Conservation (phyloP, 2,888 invertebrate species). For the Yponomeuta cagnagella region DNA sequence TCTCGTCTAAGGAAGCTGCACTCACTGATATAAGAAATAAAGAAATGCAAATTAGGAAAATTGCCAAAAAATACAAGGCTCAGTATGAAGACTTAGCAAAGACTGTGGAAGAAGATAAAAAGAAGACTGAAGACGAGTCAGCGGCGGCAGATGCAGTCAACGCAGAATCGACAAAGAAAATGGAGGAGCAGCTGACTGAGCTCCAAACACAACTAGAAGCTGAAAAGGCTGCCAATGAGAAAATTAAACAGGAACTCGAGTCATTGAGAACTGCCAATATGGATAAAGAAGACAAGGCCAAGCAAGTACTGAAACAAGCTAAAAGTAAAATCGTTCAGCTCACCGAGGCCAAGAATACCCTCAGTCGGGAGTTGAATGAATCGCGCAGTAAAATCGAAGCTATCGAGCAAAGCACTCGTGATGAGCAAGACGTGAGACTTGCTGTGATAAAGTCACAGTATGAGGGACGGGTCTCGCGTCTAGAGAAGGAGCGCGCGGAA, state of each 20-base stretch:
- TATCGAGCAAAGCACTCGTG: conserved; percentile 70
- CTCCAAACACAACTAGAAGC: conserved; percentile 56
- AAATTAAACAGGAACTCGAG: conserved; percentile 80
- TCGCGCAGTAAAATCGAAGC: conserved; percentile 66
- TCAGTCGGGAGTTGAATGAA: conserved; percentile 76
- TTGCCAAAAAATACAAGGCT: conserved; percentile 94
- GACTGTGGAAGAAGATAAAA: conserved; percentile 78
- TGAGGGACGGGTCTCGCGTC: conserved; percentile 79
- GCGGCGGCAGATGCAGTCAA: conserved; percentile 64
- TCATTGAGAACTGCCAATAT: conserved; percentile 68
- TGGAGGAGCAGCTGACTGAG: conserved; percentile 64
- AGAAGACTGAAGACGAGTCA: conserved; percentile 71
- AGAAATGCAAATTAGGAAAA: conserved; percentile 86
- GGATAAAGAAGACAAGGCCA: conserved; percentile 80
- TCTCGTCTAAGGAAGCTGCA: conserved; percentile 79
- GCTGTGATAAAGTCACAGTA: conserved; percentile 81
- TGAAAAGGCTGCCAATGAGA: conserved; percentile 78
- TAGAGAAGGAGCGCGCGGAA: conserved; percentile 84
- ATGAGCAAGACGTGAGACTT: conserved; percentile 75
- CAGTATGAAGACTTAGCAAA: conserved; percentile 86
- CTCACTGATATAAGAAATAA: conserved; percentile 82
- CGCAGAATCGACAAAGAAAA: conserved; percentile 68
- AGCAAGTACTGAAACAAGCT: conserved; percentile 82
- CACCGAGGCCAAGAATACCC: conserved; percentile 80
- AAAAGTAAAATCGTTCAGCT: conserved; percentile 83